A percentile compares a stretch with the other conserved stretches of the same genome.
Evolutionary conservation across 1,140 invertebrate genomes (phyloP).

Genomic region (Camponotus floridanus): DNA sequence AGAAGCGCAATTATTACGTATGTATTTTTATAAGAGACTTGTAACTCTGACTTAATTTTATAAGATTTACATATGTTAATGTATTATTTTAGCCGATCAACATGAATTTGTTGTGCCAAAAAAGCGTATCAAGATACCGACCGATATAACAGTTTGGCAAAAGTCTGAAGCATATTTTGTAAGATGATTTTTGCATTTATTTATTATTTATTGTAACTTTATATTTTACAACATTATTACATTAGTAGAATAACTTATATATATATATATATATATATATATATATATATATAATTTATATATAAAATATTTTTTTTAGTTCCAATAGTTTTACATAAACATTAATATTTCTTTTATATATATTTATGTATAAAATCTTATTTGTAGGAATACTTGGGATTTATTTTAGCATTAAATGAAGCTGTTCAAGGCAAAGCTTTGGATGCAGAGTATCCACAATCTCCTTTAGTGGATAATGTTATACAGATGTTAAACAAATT

Average conservation of each 20-base stretch:
- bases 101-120: conserved; percentile 90
- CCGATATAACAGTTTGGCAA: conserved; percentile 93
- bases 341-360: not conserved
- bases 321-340: not conserved
- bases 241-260: conserved; percentile 8
- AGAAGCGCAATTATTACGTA: conserved; percentile 71
- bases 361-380: conserved; percentile 60
- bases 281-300: not conserved
- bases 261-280: not conserved
- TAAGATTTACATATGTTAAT: conserved; percentile 17
- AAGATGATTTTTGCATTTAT: conserved; percentile 69
- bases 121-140: conserved; percentile 90
- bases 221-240: conserved; percentile 15
- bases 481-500: conserved; percentile 91
- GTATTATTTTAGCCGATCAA: conserved; percentile 81
- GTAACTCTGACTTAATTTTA: not conserved
- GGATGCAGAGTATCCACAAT: conserved; percentile 89
- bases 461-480: conserved; percentile 89
- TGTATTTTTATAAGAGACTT: conserved; percentile 31
- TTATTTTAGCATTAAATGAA: conserved; percentile 94
- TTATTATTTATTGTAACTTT: conserved; percentile 40
- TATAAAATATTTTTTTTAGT: not conserved
- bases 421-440: conserved; percentile 93
- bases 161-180: conserved; percentile 94
- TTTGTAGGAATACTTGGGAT: conserved; percentile 93